phyloP scores from a whole-genome alignment of 2,888 invertebrate species.

The Dryococelus australis region DNA sequence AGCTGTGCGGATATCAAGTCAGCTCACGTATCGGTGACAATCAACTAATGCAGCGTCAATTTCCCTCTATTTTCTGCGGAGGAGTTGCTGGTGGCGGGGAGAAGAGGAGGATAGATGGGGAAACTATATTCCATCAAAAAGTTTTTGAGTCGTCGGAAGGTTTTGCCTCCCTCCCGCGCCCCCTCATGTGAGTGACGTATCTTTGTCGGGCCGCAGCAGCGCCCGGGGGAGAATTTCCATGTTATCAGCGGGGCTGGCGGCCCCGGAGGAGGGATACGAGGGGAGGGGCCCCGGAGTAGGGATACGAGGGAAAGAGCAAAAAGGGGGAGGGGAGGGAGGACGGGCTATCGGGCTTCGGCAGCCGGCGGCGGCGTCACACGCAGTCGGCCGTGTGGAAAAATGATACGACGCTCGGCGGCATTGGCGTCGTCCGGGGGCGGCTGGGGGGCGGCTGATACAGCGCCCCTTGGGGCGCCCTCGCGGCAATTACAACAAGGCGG shows the following conservation, averaged over 20 bases:
- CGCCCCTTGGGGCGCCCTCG: too few relatives aligned
- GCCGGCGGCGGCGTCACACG: slow-evolving; percentile 41
- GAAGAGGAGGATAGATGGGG: slow-evolving; percentile 11
- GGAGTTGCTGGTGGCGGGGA: not conserved
- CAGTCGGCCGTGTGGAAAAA: slow-evolving; percentile 46
- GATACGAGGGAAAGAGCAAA: slow-evolving; percentile 34
- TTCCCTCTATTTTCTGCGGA: slow-evolving; percentile 1
- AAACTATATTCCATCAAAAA: slow-evolving; percentile 28
- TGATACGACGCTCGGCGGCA: slow-evolving; percentile 39
- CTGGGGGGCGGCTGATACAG: slow-evolving; percentile 11
- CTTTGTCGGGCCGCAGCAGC: slow-evolving; percentile 35
- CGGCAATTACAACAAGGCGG: not conserved
- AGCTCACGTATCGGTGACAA: slow-evolving; percentile 28
- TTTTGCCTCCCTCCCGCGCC: not conserved
- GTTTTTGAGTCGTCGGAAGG: slow-evolving; percentile 30
- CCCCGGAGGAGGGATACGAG: slow-evolving; percentile 26
- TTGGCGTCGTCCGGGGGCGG: slow-evolving; percentile 19
- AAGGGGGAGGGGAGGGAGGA: slow-evolving; percentile 36
- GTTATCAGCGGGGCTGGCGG: slow-evolving; percentile 40
- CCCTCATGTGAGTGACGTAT: slow-evolving; percentile 45
- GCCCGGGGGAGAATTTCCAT: slow-evolving; percentile 40
- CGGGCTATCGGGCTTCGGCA: slow-evolving; percentile 43
- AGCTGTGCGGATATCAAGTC: slow-evolving; percentile 19
- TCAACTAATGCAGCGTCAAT: slow-evolving; percentile 27
- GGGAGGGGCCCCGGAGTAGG: slow-evolving; percentile 35